Percentiles rank a stretch among this genome's conserved stretches.
These are phyloP conservation scores for Mamestra brassicae DNA, from an alignment of 2,888 invertebrate genomes.

Conservation along the genomic window DNA sequence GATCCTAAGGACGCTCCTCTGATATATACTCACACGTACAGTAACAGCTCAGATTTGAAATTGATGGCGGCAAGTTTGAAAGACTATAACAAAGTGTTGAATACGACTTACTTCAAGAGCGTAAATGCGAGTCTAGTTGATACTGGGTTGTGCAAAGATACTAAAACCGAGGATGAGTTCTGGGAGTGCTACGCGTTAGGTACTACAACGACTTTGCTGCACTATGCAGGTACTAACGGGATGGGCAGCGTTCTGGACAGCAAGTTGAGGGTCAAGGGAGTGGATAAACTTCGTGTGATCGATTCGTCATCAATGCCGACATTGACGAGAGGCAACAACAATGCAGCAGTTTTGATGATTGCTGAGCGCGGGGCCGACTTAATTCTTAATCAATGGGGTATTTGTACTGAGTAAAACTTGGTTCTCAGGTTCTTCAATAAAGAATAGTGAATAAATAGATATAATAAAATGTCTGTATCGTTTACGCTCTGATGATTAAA, in stretches of 20 bases:
- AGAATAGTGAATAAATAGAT: neutral
- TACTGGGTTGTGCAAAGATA: constrained; percentile 58
- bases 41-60: constrained; percentile 60
- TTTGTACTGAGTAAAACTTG: neutral
- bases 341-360: constrained; percentile 42
- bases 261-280: constrained; percentile 46
- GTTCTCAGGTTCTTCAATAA: neutral
- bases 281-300: constrained; percentile 49
- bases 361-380: constrained; percentile 56
- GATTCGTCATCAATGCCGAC: constrained; percentile 61
- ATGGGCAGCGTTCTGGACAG: constrained; percentile 61
- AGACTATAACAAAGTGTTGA: constrained; percentile 64
- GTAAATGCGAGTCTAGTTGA: constrained; percentile 62
- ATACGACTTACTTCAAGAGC: constrained; percentile 65
- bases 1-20: constrained; percentile 53
- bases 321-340: constrained; percentile 51
- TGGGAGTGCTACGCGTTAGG: constrained; percentile 60
- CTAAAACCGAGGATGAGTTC: constrained; percentile 32
- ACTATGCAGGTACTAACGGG: constrained; percentile 60
- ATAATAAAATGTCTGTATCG: neutral
- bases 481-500: no score
- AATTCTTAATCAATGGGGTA: neutral
- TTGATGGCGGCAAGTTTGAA: constrained; percentile 61
- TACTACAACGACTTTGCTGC: constrained; percentile 56
- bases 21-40: constrained; percentile 27